Evolutionary conservation across 2,113 vertebrate genomes (phyloP).

Genomic region (Paradisaea rubra): DNA sequence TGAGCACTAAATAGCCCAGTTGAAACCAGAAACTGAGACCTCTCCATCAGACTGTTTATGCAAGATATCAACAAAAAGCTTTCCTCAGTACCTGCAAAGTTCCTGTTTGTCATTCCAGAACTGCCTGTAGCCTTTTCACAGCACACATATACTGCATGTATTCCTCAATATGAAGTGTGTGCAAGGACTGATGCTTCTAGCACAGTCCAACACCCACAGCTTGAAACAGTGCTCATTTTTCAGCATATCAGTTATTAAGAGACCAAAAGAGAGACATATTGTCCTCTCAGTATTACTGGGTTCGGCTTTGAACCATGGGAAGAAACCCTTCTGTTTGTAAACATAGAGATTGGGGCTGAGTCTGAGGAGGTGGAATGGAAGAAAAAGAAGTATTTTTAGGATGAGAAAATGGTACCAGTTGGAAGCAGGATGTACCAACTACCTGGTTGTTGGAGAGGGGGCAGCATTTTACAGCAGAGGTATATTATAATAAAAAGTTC

Average conservation of each 20-base stretch:
- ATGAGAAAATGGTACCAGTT: background rate
- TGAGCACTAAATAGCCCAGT: background rate
- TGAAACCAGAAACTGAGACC: background rate
- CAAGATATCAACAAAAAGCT: background rate
- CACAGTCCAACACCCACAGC: background rate
- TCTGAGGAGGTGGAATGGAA: background rate
- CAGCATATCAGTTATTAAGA: background rate
- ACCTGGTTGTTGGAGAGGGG: background rate
- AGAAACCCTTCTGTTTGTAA: background rate
- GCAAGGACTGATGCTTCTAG: background rate
- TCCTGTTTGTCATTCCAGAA: background rate
- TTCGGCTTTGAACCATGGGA: background rate
- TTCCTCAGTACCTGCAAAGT: background rate
- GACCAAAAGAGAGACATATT: background rate
- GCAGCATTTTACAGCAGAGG: rapidly evolving
- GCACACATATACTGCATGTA: background rate
- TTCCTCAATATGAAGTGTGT: background rate
- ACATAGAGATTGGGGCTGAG: background rate
- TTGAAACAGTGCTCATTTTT: background rate
- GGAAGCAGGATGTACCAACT: background rate
- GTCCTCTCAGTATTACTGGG: background rate
- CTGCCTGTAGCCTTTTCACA: background rate
- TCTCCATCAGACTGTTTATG: background rate
- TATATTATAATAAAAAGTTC: background rate
- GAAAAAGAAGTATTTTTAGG: background rate